Base-by-base conservation (phyloP, 2,797 vertebrate species). In the Hylomyscus alleni region DNA sequence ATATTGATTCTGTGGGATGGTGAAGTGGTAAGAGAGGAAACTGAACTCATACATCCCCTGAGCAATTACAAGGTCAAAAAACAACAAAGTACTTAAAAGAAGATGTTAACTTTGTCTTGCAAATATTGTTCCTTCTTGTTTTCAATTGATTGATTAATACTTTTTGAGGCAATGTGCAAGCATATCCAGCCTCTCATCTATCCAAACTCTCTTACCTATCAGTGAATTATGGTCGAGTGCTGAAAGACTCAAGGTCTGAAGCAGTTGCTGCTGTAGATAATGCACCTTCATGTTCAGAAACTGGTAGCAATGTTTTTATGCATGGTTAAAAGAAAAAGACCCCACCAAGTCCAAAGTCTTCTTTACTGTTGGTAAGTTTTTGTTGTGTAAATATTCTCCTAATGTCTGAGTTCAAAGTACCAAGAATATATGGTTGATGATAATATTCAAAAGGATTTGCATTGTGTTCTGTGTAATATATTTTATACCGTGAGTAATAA, bases 371-470 rank as follows among this genome's bases (percentile, higher is more conserved):
- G 80, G 17, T 44, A 80, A 34, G 73, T 83, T 94, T 89, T 11
- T 12, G 10, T 84, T 4, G 12, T 90, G 5, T 65, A 88, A 95
- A 73, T 77, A 69, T 47, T 94, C 24, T 62, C 3, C 6, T 37
- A 75, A 17, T 78, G 52, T 22, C 24, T 91, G 26, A 96, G 93
- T 96, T 87, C n/a, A 96, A 84, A 11, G n/a, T 90, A 65, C n/a
- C 26, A 81, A 87, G 69, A 2, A 0, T 80, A 88, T n/a, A 31
- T 91, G 24, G 90, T 31, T 76, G 20, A 94, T 34, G 77, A 40
- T 44, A 93, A 94, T 34, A 0, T 56, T 89, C 29, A 22, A 77
- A 90, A 2, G 2, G 6, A 62, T 95, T 90, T 69, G 11, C 54
- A 2, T 26, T 22, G 13, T 8, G 8, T 20, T 14, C 3, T 88